Conservation (phyloP, 1,140 invertebrate genomes). For the Vanessa atalanta region DNA sequence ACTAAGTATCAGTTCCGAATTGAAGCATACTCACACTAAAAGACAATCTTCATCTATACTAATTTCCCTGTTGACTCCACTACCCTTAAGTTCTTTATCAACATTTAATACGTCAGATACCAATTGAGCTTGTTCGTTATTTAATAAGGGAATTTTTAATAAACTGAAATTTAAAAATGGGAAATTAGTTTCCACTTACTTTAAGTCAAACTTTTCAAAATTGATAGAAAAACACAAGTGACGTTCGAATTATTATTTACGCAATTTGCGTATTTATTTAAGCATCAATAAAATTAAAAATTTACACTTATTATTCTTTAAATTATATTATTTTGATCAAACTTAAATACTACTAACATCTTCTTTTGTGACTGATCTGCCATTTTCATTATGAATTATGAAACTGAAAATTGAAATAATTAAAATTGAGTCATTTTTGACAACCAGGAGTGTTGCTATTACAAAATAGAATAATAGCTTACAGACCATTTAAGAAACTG, state of each 20-base stretch:
- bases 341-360: constrained; percentile 18
- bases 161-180: constrained; percentile 43
- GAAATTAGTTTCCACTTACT: neutral
- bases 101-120: constrained; percentile 62
- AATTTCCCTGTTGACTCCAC: constrained; percentile 51
- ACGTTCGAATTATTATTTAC: too few species aligned
- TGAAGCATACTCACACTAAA: constrained; percentile 34
- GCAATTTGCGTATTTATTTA: too few species aligned
- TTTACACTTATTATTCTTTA: too few species aligned
- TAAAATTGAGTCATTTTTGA: too few species aligned
- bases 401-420: neutral
- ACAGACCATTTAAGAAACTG: too few species aligned
- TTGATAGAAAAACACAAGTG: too few species aligned
- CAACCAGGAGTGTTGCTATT: too few species aligned
- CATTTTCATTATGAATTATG: constrained; percentile 1
- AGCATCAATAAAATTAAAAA: too few species aligned
- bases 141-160: constrained; percentile 58
- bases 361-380: constrained; percentile 10
- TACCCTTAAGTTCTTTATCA: constrained; percentile 66
- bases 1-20: too few species aligned
- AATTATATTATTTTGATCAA: too few species aligned
- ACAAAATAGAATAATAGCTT: too few species aligned
- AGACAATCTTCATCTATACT: constrained; percentile 41
- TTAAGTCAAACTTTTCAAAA: neutral
- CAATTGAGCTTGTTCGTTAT: constrained; percentile 41